These are phyloP conservation scores for Hyaena hyaena DNA, from an alignment of 2,113 vertebrate species.

Conservation along the genomic window DNA sequence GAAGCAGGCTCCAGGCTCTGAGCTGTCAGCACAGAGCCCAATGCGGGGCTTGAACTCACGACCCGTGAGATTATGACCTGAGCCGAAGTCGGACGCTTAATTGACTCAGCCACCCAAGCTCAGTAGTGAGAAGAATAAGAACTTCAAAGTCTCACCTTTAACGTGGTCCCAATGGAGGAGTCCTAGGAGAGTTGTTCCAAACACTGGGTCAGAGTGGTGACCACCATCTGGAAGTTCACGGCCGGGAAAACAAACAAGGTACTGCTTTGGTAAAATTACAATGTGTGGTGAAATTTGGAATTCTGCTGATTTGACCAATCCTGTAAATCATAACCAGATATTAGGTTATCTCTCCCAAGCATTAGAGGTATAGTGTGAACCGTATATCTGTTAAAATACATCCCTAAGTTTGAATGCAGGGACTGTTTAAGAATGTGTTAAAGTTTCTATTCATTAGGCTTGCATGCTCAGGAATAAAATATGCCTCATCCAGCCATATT, in stretches of 20 bases:
- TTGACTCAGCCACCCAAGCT: background rate
- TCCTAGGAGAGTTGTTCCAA: background rate
- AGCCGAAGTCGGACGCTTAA: too few species aligned
- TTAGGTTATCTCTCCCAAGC: conserved; percentile 51
- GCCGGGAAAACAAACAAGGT: background rate
- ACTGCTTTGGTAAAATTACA: background rate
- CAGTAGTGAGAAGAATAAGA: conserved; percentile 1
- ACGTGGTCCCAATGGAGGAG: background rate
- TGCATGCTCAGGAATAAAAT: conserved; percentile 80
- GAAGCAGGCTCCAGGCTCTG: too few species aligned
- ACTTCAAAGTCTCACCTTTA: background rate
- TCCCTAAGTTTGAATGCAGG: conserved; percentile 62
- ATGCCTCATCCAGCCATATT: conserved; percentile 76
- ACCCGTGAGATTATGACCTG: too few species aligned
- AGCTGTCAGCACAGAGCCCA: too few species aligned
- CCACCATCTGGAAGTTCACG: background rate
- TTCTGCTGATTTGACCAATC: background rate
- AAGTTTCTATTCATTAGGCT: conserved; percentile 68
- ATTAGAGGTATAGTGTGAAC: background rate
- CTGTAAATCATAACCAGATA: background rate
- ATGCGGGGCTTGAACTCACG: too few species aligned
- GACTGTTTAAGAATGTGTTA: background rate
- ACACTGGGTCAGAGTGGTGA: background rate
- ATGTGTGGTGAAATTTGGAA: background rate
- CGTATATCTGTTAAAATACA: conserved; percentile 53